These are phyloP conservation scores for Triplophysa tibetana DNA, from an alignment of 2,113 vertebrate species.

Conservation along the genomic window DNA sequence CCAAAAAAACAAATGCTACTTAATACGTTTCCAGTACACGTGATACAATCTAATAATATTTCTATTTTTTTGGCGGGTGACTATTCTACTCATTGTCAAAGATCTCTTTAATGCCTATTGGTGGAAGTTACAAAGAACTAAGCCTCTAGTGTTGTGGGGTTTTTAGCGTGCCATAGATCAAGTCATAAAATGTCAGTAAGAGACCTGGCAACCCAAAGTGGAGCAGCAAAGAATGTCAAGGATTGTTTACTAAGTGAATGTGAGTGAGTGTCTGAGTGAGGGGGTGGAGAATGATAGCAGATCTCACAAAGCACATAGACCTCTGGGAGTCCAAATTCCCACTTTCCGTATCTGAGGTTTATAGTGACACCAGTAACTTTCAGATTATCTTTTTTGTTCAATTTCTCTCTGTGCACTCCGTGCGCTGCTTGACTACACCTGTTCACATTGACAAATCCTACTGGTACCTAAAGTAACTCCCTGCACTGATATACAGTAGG, in stretches of 20 bases:
- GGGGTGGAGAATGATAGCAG: neutral
- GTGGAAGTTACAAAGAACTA: neutral
- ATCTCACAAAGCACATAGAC: slow-evolving; percentile 46
- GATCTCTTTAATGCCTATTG: neutral
- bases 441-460: slow-evolving; percentile 4
- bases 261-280: neutral
- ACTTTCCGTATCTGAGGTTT: neutral
- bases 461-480: too few species aligned
- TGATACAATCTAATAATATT: too few species aligned
- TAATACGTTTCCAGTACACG: too few species aligned
- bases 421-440: slow-evolving; percentile 24
- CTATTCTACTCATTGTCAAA: too few species aligned
- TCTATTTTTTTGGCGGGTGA: too few species aligned
- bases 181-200: slow-evolving; percentile 41
- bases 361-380: slow-evolving; percentile 41
- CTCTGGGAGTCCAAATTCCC: slow-evolving; percentile 40
- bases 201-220: slow-evolving; percentile 39
- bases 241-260: slow-evolving; percentile 51
- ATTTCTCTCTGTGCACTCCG: slow-evolving; percentile 2
- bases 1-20: too few species aligned
- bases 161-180: slow-evolving; percentile 2
- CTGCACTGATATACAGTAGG: neutral
- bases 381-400: slow-evolving; percentile 10
- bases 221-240: slow-evolving; percentile 56
- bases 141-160: neutral